Conservation (phyloP, 2,113 vertebrate genomes). For the Microcebus tavaratra region DNA sequence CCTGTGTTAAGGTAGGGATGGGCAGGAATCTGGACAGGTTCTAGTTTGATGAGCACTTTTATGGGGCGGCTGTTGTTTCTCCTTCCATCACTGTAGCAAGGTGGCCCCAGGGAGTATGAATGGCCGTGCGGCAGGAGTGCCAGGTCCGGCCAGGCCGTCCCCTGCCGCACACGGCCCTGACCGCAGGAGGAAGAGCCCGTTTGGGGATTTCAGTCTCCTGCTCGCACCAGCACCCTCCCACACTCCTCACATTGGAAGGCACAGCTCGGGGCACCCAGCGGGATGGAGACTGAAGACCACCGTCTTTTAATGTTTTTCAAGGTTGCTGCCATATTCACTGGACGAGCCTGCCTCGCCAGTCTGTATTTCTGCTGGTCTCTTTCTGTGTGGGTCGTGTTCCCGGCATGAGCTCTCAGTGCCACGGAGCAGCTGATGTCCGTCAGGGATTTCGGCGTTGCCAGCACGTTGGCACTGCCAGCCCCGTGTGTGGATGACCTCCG, state of each 20-base stretch:
- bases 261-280: background rate
- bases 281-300: too few species aligned
- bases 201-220: background rate
- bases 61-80: too few species aligned
- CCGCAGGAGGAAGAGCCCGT: rapidly evolving
- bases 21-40: background rate
- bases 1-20: rapidly evolving
- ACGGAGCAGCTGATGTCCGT: rapidly evolving
- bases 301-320: background rate
- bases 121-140: too few species aligned
- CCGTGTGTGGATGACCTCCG: rapidly evolving
- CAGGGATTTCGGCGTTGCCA: rapidly evolving
- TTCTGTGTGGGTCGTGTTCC: rapidly evolving
- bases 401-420: background rate
- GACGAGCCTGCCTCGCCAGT: background rate
- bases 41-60: background rate
- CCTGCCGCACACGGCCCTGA: too few species aligned
- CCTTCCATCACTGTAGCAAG: background rate
- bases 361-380: too few species aligned
- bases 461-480: rapidly evolving
- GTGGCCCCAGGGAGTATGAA: background rate
- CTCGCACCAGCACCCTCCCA: too few species aligned
- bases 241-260: background rate
- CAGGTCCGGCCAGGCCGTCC: rapidly evolving
- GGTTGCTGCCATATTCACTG: too few species aligned